phyloP scores from a whole-genome alignment of 2,888 invertebrate genomes.

The Chloromyia formosa region DNA sequence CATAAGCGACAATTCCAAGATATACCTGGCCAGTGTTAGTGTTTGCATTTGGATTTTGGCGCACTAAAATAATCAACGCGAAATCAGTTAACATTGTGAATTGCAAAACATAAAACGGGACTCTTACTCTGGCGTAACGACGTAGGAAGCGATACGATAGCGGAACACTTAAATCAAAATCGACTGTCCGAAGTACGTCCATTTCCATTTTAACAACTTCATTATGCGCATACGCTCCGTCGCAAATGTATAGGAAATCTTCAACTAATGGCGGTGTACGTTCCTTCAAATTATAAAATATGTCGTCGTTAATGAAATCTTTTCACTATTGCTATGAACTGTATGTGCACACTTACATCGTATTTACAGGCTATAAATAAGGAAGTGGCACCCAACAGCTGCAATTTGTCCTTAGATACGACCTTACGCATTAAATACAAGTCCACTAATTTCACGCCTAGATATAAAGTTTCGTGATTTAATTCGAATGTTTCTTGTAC shows the following conservation, averaged over 20 bases:
- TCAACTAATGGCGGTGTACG: slow-evolving; percentile 92
- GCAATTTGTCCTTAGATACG: slow-evolving; percentile 83
- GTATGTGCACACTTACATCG: slow-evolving; percentile 75
- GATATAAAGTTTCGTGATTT: slow-evolving; percentile 97
- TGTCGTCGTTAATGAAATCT: slow-evolving; percentile 18
- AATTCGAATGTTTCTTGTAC: slow-evolving; percentile 97
- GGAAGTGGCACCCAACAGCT: slow-evolving; percentile 90
- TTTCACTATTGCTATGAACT: too few relatives aligned
- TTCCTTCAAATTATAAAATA: slow-evolving; percentile 72
- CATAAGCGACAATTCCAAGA: slow-evolving; percentile 92
- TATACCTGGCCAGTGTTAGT: slow-evolving; percentile 91
- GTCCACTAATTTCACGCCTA: slow-evolving; percentile 96
- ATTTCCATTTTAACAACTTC: slow-evolving; percentile 93
- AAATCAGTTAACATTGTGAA: slow-evolving; percentile 36
- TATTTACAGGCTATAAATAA: slow-evolving; percentile 95
- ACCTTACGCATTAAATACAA: slow-evolving; percentile 78
- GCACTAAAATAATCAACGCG: slow-evolving; percentile 67
- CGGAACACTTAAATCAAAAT: slow-evolving; percentile 95
- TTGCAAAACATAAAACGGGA: background rate
- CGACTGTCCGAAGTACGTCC: slow-evolving; percentile 80
- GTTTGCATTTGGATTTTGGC: slow-evolving; percentile 88
- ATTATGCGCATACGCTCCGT: slow-evolving; percentile 87
- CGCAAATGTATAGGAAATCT: slow-evolving; percentile 96
- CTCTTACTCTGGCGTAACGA: slow-evolving; percentile 88
- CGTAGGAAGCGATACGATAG: slow-evolving; percentile 96